These are phyloP conservation scores for Sycophila texana DNA, from an alignment of 2,888 invertebrate genomes.

Conservation along the genomic window DNA sequence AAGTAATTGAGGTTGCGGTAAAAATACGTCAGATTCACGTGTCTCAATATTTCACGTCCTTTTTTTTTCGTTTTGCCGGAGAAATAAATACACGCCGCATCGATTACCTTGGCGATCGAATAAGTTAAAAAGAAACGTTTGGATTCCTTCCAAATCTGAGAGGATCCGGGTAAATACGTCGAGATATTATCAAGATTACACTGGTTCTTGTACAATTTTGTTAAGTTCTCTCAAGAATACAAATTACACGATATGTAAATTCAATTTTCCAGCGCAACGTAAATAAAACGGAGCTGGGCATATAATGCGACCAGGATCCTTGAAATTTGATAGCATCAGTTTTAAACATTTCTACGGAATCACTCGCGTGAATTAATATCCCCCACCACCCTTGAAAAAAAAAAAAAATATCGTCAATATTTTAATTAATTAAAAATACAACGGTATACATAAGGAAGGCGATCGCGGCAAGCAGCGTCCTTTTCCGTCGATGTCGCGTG, in stretches of 20 bases:
- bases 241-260: background rate
- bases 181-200: constrained; percentile 7
- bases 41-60: no score
- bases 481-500: background rate
- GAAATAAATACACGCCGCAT: no score
- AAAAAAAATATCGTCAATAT: constrained; percentile 20
- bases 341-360: no score
- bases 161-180: constrained; percentile 2
- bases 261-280: background rate
- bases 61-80: no score
- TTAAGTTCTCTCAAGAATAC: no score
- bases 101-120: no score
- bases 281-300: no score
- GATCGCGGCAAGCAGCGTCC: background rate
- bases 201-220: no score
- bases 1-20: no score
- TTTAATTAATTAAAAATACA: constrained; percentile 45
- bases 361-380: no score
- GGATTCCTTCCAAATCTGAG: background rate
- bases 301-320: background rate
- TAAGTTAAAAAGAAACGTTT: background rate
- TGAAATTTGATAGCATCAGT: background rate
- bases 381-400: background rate
- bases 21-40: no score
- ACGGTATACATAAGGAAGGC: background rate